Conservation (phyloP, 2,113 vertebrate genomes). For the Coregonus clupeaformis region DNA sequence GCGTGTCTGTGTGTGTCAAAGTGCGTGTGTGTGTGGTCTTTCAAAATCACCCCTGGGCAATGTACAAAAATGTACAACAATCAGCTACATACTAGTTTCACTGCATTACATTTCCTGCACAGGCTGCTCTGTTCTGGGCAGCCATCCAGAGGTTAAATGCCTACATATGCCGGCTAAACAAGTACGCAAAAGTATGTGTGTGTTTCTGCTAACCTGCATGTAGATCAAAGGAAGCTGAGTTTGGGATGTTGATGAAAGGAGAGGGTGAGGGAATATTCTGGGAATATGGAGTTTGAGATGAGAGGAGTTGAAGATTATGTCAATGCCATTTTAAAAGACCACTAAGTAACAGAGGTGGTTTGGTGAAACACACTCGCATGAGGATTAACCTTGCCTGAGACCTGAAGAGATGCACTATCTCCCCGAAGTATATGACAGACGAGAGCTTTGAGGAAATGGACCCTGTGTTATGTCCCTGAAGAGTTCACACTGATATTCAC, state of each 20-base stretch:
- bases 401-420: neutral
- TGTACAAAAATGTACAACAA: constrained; percentile 18
- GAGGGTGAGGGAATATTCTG: no score
- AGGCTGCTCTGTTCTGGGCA: constrained; percentile 23
- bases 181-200: constrained; percentile 12
- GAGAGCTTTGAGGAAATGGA: no score
- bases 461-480: neutral
- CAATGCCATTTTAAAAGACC: no score
- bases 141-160: constrained; percentile 31
- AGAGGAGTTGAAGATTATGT: no score
- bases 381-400: neutral
- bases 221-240: constrained; percentile 13
- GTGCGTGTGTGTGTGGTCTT: neutral
- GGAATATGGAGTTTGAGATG: no score
- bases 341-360: no score
- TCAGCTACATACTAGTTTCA: constrained; percentile 1
- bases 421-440: no score
- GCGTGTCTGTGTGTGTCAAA: constrained; percentile 5
- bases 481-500: neutral
- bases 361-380: neutral
- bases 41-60: neutral
- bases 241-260: no score
- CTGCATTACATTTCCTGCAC: neutral
- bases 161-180: constrained; percentile 39
- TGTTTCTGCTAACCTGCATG: constrained; percentile 17